Conservation (phyloP, 2,888 invertebrate genomes). For the Xylophagus ater region DNA sequence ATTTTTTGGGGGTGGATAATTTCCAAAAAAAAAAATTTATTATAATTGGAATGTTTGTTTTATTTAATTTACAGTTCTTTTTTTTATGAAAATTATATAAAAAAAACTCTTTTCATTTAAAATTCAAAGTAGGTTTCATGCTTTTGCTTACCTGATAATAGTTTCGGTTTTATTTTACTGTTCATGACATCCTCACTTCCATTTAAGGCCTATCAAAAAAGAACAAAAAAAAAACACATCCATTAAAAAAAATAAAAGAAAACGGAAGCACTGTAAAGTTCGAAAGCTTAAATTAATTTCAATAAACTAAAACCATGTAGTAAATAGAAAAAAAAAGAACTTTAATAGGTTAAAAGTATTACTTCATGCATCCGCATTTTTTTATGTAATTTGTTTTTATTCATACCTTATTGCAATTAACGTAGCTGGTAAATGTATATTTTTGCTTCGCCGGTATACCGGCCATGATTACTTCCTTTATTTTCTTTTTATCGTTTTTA, state of each 20-base stretch:
- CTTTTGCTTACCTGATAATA: conserved; percentile 16
- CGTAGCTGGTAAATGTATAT: conserved; percentile 17
- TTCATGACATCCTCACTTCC: conserved; percentile 15
- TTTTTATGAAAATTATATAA: too few species aligned
- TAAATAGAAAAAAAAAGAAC: too few species aligned
- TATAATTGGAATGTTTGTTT: neutral
- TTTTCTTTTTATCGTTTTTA: too few species aligned
- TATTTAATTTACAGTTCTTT: neutral
- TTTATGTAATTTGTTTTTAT: too few species aligned
- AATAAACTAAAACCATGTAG: too few species aligned
- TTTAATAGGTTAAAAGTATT: too few species aligned
- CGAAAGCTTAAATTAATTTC: too few species aligned
- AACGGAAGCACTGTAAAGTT: too few species aligned
- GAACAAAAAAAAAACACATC: conserved; percentile 4
- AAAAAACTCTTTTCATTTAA: too few species aligned
- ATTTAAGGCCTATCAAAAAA: conserved; percentile 18
- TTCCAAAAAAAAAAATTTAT: neutral
- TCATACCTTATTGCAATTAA: conserved; percentile 16
- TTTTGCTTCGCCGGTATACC: conserved; percentile 15
- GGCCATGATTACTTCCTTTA: conserved; percentile 16
- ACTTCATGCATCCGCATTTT: too few species aligned
- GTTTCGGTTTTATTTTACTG: conserved; percentile 16
- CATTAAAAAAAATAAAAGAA: conserved; percentile 7
- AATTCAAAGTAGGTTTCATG: too few species aligned
- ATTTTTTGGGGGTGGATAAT: neutral